Evolutionary conservation across 2,888 invertebrate genomes (phyloP).

Genomic region (Leptothorax acervorum): DNA sequence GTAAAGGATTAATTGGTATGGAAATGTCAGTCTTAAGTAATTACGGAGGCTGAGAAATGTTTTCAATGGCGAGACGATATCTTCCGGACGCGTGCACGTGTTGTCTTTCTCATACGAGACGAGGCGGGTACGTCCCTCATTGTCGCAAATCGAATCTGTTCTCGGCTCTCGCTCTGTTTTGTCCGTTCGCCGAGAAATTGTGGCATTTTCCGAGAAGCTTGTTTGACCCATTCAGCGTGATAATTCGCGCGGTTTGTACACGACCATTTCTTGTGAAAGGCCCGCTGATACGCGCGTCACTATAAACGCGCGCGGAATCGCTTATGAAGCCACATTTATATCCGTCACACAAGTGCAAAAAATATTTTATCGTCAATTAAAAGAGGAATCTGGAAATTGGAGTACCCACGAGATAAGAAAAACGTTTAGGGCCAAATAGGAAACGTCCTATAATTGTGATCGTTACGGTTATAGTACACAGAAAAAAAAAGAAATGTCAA

Average conservation of each 20-base stretch:
- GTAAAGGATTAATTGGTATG: slow-evolving; percentile 14
- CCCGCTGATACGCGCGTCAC: slow-evolving; percentile 7
- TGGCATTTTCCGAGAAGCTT: slow-evolving; percentile 32
- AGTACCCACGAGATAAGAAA: neutral
- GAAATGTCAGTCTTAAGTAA: slow-evolving; percentile 24
- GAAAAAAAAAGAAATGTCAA: too few relatives aligned
- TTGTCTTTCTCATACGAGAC: neutral
- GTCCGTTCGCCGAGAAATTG: slow-evolving; percentile 21
- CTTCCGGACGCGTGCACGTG: neutral
- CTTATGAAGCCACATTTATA: slow-evolving; percentile 22
- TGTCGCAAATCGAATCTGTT: slow-evolving; percentile 37
- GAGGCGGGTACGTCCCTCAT: neutral
- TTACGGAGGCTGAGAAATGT: neutral
- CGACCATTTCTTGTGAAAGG: slow-evolving; percentile 22
- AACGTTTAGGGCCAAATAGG: neutral
- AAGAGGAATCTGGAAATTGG: neutral
- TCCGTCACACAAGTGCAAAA: neutral
- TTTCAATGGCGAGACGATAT: neutral
- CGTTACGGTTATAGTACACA: neutral
- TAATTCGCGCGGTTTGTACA: slow-evolving; percentile 24
- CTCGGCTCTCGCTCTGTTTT: slow-evolving; percentile 8
- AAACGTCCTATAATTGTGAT: neutral
- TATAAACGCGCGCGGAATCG: slow-evolving; percentile 18
- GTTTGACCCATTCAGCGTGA: slow-evolving; percentile 37
- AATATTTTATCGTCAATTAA: neutral